Evolutionary conservation across 1,140 invertebrate species (phyloP).

Genomic region (Cryptotermes secundus): DNA sequence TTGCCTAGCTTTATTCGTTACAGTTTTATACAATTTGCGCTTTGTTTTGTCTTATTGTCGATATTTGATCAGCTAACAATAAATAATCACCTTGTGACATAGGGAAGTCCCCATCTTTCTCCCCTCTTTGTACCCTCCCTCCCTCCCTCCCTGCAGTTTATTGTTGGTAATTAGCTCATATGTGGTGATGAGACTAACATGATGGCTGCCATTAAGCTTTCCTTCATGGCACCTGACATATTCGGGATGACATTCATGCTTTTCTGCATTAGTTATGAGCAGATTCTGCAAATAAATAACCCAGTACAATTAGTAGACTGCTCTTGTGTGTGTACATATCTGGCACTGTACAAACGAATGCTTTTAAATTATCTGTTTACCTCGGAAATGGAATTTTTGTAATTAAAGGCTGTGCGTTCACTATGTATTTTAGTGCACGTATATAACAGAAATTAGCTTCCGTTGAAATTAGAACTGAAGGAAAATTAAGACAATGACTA

Average conservation of each 20-base stretch:
- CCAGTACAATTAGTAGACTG: background rate
- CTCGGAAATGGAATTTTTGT: background rate
- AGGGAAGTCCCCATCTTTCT: background rate
- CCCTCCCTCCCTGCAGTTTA: background rate
- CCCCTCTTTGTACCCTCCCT: background rate
- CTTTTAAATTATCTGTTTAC: conserved; percentile 4
- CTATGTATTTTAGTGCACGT: background rate
- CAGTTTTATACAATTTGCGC: too few species aligned
- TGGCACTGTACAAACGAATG: background rate
- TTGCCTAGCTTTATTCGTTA: too few species aligned
- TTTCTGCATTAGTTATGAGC: background rate
- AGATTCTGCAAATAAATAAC: background rate
- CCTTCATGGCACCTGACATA: background rate
- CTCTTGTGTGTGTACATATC: background rate
- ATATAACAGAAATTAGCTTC: background rate
- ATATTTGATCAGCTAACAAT: background rate
- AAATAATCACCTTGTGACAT: background rate
- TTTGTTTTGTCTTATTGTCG: background rate
- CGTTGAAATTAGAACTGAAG: background rate
- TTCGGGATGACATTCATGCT: background rate
- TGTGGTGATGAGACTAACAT: background rate
- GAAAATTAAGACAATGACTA: background rate
- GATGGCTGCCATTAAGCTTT: background rate
- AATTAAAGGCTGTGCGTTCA: background rate
- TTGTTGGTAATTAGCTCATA: background rate